Evolutionary conservation across 2,113 vertebrate genomes (phyloP).

Genomic region (Halcyon malimbica): DNA sequence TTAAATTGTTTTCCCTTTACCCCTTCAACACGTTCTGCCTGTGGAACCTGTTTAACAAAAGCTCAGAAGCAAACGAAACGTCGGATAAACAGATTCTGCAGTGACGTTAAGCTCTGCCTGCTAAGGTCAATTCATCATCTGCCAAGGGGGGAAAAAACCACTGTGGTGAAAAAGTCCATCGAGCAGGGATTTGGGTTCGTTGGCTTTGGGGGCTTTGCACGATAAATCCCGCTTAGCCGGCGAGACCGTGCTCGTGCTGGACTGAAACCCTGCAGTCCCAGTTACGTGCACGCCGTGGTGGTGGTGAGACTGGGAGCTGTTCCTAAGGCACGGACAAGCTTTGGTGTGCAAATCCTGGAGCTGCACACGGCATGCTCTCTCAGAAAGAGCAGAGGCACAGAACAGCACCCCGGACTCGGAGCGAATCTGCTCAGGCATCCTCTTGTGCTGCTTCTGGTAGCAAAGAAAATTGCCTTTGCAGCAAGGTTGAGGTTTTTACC

Average conservation of each 20-base stretch:
- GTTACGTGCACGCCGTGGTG: fast-evolving
- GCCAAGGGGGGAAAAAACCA: background rate
- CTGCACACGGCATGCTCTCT: background rate
- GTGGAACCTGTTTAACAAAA: background rate
- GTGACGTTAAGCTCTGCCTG: background rate
- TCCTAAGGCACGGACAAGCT: background rate
- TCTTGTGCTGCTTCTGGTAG: background rate
- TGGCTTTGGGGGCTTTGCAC: constrained; percentile 2
- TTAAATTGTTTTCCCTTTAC: background rate
- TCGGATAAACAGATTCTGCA: background rate
- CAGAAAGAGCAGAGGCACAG: background rate
- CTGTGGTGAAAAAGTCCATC: constrained; percentile 67
- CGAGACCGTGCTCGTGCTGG: fast-evolving
- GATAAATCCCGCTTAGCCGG: background rate
- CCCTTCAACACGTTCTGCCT: background rate
- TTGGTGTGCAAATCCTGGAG: background rate
- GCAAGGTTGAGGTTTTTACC: background rate
- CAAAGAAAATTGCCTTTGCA: background rate
- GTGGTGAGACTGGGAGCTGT: background rate
- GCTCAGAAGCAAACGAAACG: background rate
- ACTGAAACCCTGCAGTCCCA: background rate
- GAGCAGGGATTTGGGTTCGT: background rate
- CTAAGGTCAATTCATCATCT: background rate
- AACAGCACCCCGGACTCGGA: background rate
- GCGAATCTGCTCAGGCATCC: background rate